Percentiles rank a stretch among this genome's conserved stretches.
These are phyloP conservation scores for Vannuccia rotundouncinata DNA, from an alignment of 2,888 invertebrate genomes.

Conservation along the genomic window DNA sequence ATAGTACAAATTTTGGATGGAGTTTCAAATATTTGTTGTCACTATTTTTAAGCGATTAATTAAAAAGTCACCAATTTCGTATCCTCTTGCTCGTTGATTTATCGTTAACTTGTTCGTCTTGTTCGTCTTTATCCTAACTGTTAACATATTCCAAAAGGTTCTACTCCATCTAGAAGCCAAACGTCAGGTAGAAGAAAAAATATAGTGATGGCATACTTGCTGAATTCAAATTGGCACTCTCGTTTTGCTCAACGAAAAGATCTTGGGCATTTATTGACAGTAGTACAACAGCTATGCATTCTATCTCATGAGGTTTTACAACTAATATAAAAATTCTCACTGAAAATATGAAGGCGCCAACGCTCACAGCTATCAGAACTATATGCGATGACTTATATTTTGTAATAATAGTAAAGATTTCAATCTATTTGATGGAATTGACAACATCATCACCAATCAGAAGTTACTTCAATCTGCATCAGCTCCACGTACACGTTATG, in stretches of 20 bases:
- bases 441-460: no score
- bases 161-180: neutral
- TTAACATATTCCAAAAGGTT: neutral
- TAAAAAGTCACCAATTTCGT: neutral
- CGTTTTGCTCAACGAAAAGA: neutral
- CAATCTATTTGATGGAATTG: no score
- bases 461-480: no score
- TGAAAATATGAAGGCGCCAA: neutral
- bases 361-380: neutral
- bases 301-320: neutral
- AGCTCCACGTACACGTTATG: no score
- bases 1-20: neutral
- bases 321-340: neutral
- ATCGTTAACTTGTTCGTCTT: no score
- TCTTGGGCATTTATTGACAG: neutral
- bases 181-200: neutral
- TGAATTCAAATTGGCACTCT: neutral
- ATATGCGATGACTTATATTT: neutral
- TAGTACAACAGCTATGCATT: neutral
- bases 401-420: neutral
- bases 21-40: neutral
- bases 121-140: neutral
- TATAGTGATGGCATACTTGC: neutral
- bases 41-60: neutral
- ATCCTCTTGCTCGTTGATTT: neutral